Conservation (phyloP, 1,140 invertebrate species). For the Trachelipus rathkii region DNA sequence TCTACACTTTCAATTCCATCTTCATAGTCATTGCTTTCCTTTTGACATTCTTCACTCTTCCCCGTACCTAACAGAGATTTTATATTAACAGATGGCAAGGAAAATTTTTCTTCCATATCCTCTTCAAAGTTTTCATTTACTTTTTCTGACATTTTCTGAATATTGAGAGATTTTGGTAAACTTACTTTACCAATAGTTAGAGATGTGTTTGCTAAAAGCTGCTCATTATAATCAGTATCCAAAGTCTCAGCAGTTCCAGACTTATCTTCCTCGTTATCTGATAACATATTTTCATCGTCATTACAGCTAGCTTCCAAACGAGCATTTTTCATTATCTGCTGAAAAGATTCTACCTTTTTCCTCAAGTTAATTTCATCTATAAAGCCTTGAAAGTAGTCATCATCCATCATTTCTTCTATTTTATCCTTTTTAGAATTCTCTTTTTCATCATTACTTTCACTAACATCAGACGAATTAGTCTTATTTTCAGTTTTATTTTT, state of each 20-base stretch:
- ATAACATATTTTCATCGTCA: neutral
- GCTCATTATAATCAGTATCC: neutral
- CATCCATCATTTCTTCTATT: constrained; percentile 2
- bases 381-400: constrained; percentile 12
- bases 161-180: neutral
- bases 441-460: constrained; percentile 35
- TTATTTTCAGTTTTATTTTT: constrained; percentile 34
- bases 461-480: constrained; percentile 30
- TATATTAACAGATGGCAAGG: neutral
- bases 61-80: neutral
- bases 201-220: neutral
- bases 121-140: neutral
- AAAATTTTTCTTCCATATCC: neutral
- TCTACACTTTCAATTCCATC: neutral
- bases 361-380: neutral
- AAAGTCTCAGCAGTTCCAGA: neutral
- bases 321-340: neutral
- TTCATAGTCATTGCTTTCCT: constrained; percentile 5
- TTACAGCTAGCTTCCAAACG: neutral
- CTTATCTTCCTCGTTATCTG: neutral
- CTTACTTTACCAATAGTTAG: neutral
- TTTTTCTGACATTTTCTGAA: neutral
- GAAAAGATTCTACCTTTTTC: neutral
- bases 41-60: constrained; percentile 13
- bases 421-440: constrained; percentile 32